Conservation (phyloP, 2,113 vertebrate genomes). For the Cheirogaleus medius region DNA sequence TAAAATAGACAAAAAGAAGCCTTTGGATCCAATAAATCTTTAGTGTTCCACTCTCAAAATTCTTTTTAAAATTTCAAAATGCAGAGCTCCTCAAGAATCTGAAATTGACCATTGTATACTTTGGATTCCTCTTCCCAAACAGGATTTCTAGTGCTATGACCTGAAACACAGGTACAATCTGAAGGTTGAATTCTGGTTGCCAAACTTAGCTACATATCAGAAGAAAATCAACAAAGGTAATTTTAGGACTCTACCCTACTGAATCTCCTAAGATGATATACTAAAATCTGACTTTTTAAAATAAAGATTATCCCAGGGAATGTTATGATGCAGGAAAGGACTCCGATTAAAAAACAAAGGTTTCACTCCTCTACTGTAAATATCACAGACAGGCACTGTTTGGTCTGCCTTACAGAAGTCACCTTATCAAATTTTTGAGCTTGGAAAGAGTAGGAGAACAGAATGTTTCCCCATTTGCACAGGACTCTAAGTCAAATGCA, state of each 20-base stretch:
- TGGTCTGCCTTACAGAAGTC: background rate
- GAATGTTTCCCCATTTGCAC: background rate
- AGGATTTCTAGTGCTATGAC: background rate
- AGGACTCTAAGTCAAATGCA: background rate
- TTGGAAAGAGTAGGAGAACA: background rate
- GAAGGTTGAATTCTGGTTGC: background rate
- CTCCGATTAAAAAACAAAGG: background rate
- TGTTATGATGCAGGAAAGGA: background rate
- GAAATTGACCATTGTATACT: background rate
- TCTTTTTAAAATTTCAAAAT: conserved; percentile 13
- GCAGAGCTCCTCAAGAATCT: background rate
- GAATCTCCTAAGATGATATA: background rate
- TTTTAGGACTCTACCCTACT: background rate
- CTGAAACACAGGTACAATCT: background rate
- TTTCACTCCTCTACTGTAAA: background rate
- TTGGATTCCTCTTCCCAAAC: background rate
- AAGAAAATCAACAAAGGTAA: background rate
- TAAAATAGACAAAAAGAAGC: background rate
- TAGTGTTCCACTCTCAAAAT: conserved; percentile 13
- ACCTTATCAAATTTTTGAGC: background rate
- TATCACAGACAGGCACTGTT: background rate
- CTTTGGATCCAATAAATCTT: conserved; percentile 30
- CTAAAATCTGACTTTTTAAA: background rate
- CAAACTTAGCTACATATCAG: background rate
- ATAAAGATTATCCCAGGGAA: background rate